Conservation (phyloP, 2,113 vertebrate genomes). For the Corythaeola cristata region DNA sequence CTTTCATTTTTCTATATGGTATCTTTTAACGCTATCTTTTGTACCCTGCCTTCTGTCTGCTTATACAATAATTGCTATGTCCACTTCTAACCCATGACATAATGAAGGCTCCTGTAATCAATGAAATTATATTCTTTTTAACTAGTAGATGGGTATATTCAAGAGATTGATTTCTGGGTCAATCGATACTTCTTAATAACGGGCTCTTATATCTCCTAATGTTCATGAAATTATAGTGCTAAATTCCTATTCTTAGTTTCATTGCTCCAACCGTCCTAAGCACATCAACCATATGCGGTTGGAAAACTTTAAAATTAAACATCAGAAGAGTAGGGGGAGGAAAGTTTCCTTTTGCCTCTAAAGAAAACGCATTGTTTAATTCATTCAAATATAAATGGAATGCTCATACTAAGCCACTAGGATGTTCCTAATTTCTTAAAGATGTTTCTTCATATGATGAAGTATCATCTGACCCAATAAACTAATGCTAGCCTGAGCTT, state of each 20-base stretch:
- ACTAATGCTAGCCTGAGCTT: slow-evolving; percentile 56
- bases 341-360: slow-evolving; percentile 56
- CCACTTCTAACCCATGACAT: background rate
- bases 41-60: background rate
- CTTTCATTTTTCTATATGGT: background rate
- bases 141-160: background rate
- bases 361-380: slow-evolving; percentile 72
- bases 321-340: slow-evolving; percentile 53
- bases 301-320: slow-evolving; percentile 67
- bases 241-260: slow-evolving; percentile 29
- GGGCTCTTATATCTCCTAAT: background rate
- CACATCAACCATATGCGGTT: slow-evolving; percentile 26
- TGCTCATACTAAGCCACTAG: slow-evolving; percentile 57
- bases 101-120: background rate
- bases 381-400: slow-evolving; percentile 71
- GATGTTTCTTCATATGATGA: slow-evolving; percentile 70
- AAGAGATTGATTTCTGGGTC: background rate
- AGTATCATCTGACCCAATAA: slow-evolving; percentile 71
- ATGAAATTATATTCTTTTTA: background rate
- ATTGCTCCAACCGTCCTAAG: background rate
- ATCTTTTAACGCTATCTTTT: background rate
- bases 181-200: background rate
- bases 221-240: background rate
- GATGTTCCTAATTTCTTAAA: slow-evolving; percentile 76
- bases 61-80: background rate